Evolutionary conservation across 1,140 invertebrate species (phyloP).

Genomic region (Musca vetustissima): DNA sequence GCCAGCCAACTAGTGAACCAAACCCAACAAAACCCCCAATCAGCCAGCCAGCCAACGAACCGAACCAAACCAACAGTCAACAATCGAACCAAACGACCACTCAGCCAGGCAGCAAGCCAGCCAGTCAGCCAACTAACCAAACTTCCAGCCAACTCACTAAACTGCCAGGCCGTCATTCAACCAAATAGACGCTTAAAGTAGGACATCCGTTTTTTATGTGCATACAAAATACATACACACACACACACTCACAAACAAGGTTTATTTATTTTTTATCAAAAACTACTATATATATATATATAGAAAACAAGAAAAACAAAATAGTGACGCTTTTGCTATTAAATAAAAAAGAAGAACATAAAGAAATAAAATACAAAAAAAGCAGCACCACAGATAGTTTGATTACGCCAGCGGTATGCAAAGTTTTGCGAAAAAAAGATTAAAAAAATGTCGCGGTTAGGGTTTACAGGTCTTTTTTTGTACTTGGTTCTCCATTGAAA

Average conservation of each 20-base stretch:
- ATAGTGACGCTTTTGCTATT: conserved; percentile 22
- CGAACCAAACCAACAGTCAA: neutral
- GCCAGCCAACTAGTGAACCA: neutral
- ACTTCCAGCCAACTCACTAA: neutral
- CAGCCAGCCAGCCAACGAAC: neutral
- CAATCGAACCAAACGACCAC: neutral
- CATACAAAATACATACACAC: neutral
- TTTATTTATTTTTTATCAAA: conserved; percentile 16
- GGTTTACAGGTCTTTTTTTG: too few species aligned
- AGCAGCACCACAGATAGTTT: neutral
- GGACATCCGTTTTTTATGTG: conserved; percentile 9
- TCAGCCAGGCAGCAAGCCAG: neutral
- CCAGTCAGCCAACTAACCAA: neutral
- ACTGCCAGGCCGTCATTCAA: conserved; percentile 1
- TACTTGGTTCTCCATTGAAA: too few species aligned
- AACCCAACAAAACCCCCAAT: too few species aligned
- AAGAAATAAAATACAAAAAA: neutral
- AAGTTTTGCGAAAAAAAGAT: too few species aligned
- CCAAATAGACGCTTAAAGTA: conserved; percentile 13
- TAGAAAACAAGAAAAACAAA: conserved; percentile 8
- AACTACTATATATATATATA: too few species aligned
- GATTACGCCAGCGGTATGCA: too few species aligned
- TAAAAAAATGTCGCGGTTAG: too few species aligned
- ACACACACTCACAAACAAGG: neutral
- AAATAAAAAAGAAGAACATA: neutral